phyloP scores from a whole-genome alignment of 2,113 vertebrate species.

The Paramisgurnus dabryanus region DNA sequence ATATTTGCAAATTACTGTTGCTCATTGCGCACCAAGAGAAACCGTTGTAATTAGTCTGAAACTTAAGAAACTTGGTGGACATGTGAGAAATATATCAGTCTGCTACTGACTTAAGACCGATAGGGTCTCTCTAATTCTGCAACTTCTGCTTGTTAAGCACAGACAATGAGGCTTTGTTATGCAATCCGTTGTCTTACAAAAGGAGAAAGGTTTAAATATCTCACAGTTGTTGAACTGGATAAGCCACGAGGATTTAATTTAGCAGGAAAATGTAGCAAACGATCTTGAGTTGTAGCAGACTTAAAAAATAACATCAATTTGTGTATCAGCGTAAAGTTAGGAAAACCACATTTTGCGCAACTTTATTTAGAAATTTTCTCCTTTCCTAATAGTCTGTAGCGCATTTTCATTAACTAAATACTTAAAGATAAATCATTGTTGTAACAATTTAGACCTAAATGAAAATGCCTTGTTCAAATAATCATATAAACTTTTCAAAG shows the following conservation, averaged over 20 bases:
- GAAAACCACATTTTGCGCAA: neutral
- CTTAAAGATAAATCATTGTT: neutral
- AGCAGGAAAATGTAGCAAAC: neutral
- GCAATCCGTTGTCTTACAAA: conserved; percentile 57
- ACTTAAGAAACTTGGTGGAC: neutral
- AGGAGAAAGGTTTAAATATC: conserved; percentile 31
- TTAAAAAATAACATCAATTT: neutral
- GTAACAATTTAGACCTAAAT: neutral
- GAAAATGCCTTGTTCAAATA: neutral
- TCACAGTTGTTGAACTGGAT: neutral
- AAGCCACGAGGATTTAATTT: neutral
- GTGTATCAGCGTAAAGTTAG: neutral
- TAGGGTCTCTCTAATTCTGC: conserved; percentile 23
- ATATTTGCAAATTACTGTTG: neutral
- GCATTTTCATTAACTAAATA: neutral
- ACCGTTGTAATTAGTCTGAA: neutral
- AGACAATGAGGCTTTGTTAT: conserved; percentile 72
- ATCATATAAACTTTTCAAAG: neutral
- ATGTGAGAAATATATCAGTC: neutral
- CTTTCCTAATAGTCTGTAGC: neutral
- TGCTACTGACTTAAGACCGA: neutral
- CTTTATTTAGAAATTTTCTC: neutral
- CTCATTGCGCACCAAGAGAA: neutral
- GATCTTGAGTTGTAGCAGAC: neutral
- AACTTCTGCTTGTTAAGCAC: conserved; percentile 58